These are phyloP conservation scores for Pelmatolapia mariae DNA, from an alignment of 2,113 vertebrate species.

Conservation along the genomic window DNA sequence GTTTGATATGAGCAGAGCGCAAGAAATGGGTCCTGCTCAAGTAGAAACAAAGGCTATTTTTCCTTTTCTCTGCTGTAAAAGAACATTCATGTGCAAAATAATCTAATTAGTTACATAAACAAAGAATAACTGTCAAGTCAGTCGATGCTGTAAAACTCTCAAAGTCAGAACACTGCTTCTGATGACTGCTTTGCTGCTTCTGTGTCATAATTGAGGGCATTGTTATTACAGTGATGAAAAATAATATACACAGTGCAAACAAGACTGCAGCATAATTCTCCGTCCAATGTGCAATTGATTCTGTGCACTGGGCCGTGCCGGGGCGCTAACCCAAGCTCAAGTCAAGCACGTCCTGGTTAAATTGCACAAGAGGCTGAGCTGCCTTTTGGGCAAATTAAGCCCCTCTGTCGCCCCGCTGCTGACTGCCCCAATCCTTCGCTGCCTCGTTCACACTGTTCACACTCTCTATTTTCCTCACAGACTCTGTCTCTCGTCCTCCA, in stretches of 20 bases:
- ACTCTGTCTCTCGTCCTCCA: background rate
- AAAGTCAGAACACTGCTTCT: background rate
- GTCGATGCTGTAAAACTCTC: background rate
- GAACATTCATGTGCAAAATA: background rate
- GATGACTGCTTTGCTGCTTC: background rate
- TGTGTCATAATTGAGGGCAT: constrained; percentile 3
- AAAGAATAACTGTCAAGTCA: background rate
- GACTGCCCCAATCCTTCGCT: constrained; percentile 36
- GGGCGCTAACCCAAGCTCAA: constrained; percentile 40
- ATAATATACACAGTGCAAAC: constrained; percentile 15
- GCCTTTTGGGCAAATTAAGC: constrained; percentile 61
- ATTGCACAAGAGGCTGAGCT: constrained; percentile 62
- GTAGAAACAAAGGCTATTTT: background rate
- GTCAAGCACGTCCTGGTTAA: constrained; percentile 57
- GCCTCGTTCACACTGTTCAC: constrained; percentile 27
- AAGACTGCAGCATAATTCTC: constrained; percentile 13
- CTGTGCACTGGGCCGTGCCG: constrained; percentile 21
- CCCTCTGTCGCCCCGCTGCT: constrained; percentile 42
- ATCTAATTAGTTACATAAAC: background rate
- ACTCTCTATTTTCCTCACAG: background rate
- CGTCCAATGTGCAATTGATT: constrained; percentile 49
- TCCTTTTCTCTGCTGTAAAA: background rate
- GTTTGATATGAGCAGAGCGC: background rate
- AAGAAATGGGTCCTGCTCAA: background rate
- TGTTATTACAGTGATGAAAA: constrained; percentile 1